Base-by-base conservation (phyloP, 2,797 vertebrate genomes). In the Anguilla obscura region DNA sequence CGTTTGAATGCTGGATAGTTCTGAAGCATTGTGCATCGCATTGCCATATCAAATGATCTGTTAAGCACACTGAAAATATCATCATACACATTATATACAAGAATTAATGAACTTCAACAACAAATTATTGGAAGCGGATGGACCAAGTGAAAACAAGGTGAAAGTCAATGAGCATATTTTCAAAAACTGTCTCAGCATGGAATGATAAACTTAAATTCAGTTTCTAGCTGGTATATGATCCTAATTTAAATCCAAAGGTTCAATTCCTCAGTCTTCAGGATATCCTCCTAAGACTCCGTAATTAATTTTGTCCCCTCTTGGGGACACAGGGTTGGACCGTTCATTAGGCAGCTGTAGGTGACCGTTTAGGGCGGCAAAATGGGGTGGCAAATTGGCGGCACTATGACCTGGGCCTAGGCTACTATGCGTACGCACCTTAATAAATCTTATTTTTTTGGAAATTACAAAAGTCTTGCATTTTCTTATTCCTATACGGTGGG, bases 1-100 rank as follows among this genome's bases (percentile, higher is more conserved):
- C 10, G 6, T 40, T 76, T 7, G 12, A 76, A 40, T 36, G 71
- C 10, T 76, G 12, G 71, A 40, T 76, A 6, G 14, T 76, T 76
- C 33, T 76, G 71, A 76, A 76, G 30, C 33, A 40, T 33, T 76
- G 71, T 24, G 2, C 1, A 76, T 76, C 71, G 40, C 71, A 76
- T 76, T 76, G 30, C 71, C 33, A 40, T 76, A 76, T 76, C 40
- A 76, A 76, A 76, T 76, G 71, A 40, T 76, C 12, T 76, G 71
- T 76, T 33, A 76, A 76, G 33, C 33, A 76, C 71, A n/a, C 10
- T 76, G 71, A 40, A 76, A 76, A 76, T 76, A 18, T 14, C 71
- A 76, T 40, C 40, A 16, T 40, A 76, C 71, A 76, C 71, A 76
- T 40, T 76, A 16, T 40, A 76, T 33, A 76, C 14, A 24, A 76